Evolutionary conservation across 2,888 invertebrate species (phyloP).

Genomic region (Pheosia gnoma): DNA sequence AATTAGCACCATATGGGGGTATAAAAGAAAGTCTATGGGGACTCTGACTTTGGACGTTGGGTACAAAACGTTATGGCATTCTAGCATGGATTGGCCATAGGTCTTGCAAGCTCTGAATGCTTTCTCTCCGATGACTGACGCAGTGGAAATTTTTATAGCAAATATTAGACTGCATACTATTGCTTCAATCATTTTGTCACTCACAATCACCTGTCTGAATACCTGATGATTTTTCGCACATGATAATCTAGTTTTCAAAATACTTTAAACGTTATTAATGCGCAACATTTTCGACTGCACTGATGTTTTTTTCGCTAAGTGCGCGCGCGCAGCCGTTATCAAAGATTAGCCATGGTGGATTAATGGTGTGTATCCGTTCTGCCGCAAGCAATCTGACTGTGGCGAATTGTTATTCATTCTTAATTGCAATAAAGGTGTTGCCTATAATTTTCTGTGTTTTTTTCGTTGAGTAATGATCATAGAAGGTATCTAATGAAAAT

Average conservation of each 20-base stretch:
- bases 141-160: slow-evolving; percentile 16
- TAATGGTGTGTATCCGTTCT: slow-evolving; percentile 42
- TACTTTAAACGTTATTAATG: slow-evolving; percentile 3
- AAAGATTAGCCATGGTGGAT: slow-evolving; percentile 52
- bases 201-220: not conserved
- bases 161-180: slow-evolving; percentile 14
- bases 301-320: slow-evolving; percentile 19
- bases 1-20: slow-evolving; percentile 86
- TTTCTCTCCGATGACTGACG: slow-evolving; percentile 58
- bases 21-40: slow-evolving; percentile 78
- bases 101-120: slow-evolving; percentile 66
- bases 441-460: not conserved
- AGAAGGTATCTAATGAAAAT: too few relatives aligned
- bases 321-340: slow-evolving; percentile 46
- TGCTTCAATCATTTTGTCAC: not conserved
- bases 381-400: slow-evolving; percentile 50
- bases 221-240: not conserved
- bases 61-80: slow-evolving; percentile 71
- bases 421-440: slow-evolving; percentile 34
- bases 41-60: slow-evolving; percentile 63
- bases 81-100: slow-evolving; percentile 69
- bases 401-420: slow-evolving; percentile 46
- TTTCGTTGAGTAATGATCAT: not conserved
- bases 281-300: not conserved
- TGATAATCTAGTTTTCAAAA: not conserved